phyloP scores from a whole-genome alignment of 2,888 invertebrate genomes.

The Augiades crinisus region DNA sequence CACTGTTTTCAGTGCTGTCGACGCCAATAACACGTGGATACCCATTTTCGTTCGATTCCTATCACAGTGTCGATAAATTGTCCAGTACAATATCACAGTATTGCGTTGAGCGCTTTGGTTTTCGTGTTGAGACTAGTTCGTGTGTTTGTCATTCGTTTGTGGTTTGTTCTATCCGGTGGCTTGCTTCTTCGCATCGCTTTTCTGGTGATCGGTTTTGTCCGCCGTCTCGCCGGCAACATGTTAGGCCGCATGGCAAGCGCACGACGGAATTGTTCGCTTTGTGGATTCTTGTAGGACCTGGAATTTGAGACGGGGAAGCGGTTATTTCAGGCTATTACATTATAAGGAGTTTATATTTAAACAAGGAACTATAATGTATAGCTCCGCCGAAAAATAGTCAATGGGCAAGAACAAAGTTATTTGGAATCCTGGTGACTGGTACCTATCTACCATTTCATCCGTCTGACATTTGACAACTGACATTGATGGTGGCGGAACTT shows the following conservation, averaged over 20 bases:
- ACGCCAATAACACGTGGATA: slow-evolving; percentile 87
- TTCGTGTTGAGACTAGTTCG: slow-evolving; percentile 45
- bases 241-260: slow-evolving; percentile 57
- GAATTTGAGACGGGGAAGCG: slow-evolving; percentile 31
- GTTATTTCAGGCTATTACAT: no score
- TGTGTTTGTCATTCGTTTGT: slow-evolving; percentile 29
- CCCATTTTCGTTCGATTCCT: slow-evolving; percentile 78
- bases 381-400: no score
- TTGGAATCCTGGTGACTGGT: no score
- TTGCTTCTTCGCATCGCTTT: slow-evolving; percentile 63
- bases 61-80: slow-evolving; percentile 24
- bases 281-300: slow-evolving; percentile 27
- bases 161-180: slow-evolving; percentile 62
- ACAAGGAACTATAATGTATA: no score
- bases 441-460: no score
- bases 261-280: slow-evolving; percentile 29
- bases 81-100: slow-evolving; percentile 41
- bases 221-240: slow-evolving; percentile 56
- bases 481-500: no score
- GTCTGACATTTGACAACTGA: no score
- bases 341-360: no score
- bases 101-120: slow-evolving; percentile 42
- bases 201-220: slow-evolving; percentile 42
- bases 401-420: no score
- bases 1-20: slow-evolving; percentile 89